These are phyloP conservation scores for Gracilinanus agilis DNA, from an alignment of 2,113 vertebrate genomes.

Conservation along the genomic window DNA sequence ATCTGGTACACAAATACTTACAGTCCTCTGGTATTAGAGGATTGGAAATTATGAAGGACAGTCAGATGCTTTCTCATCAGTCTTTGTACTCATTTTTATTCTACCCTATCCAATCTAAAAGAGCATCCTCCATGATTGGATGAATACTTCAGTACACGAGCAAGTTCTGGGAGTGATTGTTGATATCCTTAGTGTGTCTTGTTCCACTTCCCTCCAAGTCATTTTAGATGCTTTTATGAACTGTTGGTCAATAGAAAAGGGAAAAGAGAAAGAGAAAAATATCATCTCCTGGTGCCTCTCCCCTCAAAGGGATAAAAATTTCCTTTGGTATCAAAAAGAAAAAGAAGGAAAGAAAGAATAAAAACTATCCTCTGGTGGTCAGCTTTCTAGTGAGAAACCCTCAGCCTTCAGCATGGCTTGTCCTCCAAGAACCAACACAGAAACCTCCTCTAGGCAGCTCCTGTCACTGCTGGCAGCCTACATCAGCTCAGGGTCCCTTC, in stretches of 20 bases:
- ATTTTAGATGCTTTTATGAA: background rate
- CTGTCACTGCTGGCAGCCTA: too few relatives aligned
- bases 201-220: background rate
- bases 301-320: too few relatives aligned
- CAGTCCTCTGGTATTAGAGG: background rate
- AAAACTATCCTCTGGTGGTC: too few relatives aligned
- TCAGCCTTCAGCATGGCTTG: too few relatives aligned
- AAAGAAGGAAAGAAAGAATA: too few relatives aligned
- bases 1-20: background rate
- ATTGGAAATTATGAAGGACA: background rate
- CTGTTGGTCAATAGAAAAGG: background rate
- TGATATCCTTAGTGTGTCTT: background rate
- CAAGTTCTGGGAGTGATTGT: background rate
- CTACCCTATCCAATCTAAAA: background rate
- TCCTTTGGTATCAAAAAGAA: background rate
- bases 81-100: background rate
- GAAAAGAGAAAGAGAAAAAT: background rate
- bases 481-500: too few relatives aligned
- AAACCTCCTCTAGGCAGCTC: too few relatives aligned
- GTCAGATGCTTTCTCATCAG: background rate
- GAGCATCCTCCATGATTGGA: background rate
- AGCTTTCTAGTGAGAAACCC: too few relatives aligned
- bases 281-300: too few relatives aligned
- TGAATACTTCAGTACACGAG: background rate
- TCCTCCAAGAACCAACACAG: too few relatives aligned